Evolutionary conservation across 1,140 invertebrate species (phyloP).

Genomic region (Ruditapes philippinarum): DNA sequence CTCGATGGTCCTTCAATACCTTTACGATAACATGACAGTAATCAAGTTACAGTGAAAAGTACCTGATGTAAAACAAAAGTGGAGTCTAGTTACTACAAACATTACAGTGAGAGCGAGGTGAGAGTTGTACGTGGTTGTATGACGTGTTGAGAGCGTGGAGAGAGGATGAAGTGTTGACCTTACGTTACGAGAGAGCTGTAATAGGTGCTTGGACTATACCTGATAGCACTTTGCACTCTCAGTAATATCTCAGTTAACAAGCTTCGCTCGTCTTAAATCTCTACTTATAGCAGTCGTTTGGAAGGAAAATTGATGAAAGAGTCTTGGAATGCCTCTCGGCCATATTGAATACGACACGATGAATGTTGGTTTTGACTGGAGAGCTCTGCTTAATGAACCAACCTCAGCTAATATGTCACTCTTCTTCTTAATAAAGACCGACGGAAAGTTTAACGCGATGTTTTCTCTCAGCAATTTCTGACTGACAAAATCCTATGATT

Average conservation of each 20-base stretch:
- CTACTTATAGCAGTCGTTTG: conserved; percentile 31
- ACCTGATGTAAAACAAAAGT: conserved; percentile 66
- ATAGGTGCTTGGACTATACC: conserved; percentile 41
- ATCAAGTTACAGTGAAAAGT: conserved; percentile 62
- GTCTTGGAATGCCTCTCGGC: conserved; percentile 34
- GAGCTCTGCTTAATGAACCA: conserved; percentile 60
- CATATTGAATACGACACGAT: conserved; percentile 60
- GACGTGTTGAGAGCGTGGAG: conserved; percentile 18
- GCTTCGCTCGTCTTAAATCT: conserved; percentile 31
- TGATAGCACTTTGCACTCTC: not conserved
- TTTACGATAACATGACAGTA: conserved; percentile 53
- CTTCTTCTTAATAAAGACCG: conserved; percentile 56
- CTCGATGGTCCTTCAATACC: conserved; percentile 30
- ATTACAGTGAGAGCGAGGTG: conserved; percentile 43
- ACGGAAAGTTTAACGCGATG: not conserved
- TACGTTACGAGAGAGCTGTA: conserved; percentile 20
- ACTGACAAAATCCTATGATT: conserved; percentile 59
- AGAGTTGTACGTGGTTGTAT: conserved; percentile 49
- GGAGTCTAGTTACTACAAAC: conserved; percentile 53
- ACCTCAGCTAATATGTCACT: conserved; percentile 56
- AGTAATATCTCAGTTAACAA: conserved; percentile 35
- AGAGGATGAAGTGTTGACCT: conserved; percentile 58
- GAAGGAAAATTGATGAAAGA: conserved; percentile 57
- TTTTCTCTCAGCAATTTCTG: conserved; percentile 54
- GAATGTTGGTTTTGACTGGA: conserved; percentile 54